Evolutionary conservation across 2,797 vertebrate genomes (phyloP).

Genomic region (Pteropus rufus): DNA sequence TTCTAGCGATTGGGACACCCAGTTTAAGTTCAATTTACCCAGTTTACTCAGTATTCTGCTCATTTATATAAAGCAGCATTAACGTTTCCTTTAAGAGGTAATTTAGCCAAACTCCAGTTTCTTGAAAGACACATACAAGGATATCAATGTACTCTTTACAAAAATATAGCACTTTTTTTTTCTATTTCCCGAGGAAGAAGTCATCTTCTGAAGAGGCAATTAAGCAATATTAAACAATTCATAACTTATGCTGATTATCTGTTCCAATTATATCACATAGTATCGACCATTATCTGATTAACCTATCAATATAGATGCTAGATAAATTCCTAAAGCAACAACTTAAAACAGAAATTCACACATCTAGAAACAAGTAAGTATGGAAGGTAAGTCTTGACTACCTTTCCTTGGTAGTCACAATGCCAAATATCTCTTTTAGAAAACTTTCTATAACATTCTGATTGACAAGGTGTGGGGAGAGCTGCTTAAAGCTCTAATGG

Average conservation of each 20-base stretch:
- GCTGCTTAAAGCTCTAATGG: neutral
- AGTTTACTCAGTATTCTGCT: neutral
- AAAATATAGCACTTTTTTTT: neutral
- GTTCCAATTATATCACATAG: neutral
- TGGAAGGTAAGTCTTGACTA: neutral
- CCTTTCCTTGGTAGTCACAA: neutral
- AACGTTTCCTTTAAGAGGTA: neutral
- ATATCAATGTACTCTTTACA: conserved; percentile 19
- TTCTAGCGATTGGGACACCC: neutral
- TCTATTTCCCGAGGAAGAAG: neutral
- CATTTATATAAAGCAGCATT: conserved; percentile 3
- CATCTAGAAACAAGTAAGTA: neutral
- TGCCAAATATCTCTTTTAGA: neutral
- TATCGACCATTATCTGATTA: neutral
- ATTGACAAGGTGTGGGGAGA: neutral
- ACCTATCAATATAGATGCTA: neutral
- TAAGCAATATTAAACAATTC: neutral
- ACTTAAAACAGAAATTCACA: neutral
- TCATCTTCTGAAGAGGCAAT: conserved; percentile 26
- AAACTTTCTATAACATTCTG: neutral
- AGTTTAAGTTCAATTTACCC: conserved; percentile 13
- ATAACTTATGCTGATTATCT: neutral
- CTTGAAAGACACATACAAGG: neutral
- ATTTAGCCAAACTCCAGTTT: neutral
- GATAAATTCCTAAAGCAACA: neutral